Percentiles rank a stretch among this genome's conserved stretches.
Evolutionary conservation across 1,140 invertebrate species (phyloP).

Genomic region (Drosophila teissieri): DNA sequence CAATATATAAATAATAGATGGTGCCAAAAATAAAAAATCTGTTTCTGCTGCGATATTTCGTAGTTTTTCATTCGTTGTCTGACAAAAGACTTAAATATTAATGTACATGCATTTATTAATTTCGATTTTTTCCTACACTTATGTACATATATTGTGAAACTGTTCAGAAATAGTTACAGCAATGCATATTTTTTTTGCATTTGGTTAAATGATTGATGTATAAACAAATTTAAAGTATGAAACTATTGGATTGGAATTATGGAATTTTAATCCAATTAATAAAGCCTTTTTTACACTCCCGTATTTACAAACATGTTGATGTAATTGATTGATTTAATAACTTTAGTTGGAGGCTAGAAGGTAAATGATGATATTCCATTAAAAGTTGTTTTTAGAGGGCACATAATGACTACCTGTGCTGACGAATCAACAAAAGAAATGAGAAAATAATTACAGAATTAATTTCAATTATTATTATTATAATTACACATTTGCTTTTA

Average conservation of each 20-base stretch:
- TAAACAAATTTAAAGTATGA: too few relatives aligned
- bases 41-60: conserved; percentile 11
- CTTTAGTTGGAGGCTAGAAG: neutral
- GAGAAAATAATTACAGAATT: neutral
- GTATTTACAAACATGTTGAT: neutral
- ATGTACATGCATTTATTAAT: conserved; percentile 61
- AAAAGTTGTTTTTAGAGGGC: too few relatives aligned
- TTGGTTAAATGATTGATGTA: too few relatives aligned
- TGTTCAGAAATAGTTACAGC: neutral
- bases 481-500: conserved; percentile 10
- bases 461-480: neutral
- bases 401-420: neutral
- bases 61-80: conserved; percentile 1
- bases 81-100: conserved; percentile 51
- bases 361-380: too few relatives aligned
- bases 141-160: too few relatives aligned
- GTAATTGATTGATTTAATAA: neutral
- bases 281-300: neutral
- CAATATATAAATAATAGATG: conserved; percentile 75
- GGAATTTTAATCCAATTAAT: neutral
- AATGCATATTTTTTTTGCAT: conserved; percentile 2
- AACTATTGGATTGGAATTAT: neutral
- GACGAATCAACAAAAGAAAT: neutral
- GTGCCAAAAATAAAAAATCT: conserved; percentile 13
- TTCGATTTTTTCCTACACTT: neutral